Evolutionary conservation across 2,797 vertebrate species (phyloP).

Genomic region (Enteromius argenteus): DNA sequence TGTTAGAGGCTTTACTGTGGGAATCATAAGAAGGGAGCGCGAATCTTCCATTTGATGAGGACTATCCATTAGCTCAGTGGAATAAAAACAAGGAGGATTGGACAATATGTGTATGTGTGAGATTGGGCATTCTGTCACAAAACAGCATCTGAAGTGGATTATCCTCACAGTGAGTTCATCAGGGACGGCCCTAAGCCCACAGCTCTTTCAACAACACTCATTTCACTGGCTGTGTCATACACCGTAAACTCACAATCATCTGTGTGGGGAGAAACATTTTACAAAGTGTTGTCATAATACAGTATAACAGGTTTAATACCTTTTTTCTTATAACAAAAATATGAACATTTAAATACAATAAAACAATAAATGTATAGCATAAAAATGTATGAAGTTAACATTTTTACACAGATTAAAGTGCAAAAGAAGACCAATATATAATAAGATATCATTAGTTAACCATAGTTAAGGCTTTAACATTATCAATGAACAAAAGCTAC

Average conservation of each 20-base stretch:
- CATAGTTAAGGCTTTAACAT: too few species aligned
- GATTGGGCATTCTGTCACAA: conserved; percentile 37
- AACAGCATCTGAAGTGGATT: conserved; percentile 42
- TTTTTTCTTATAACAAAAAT: too few species aligned
- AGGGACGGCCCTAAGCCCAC: background rate
- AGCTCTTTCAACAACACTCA: conserved; percentile 4
- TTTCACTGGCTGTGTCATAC: background rate
- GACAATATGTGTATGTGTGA: conserved; percentile 28
- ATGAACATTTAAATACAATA: too few species aligned
- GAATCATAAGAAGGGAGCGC: conserved; percentile 33
- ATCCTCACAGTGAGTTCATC: conserved; percentile 29
- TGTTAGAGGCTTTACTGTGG: conserved; percentile 33
- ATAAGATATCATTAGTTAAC: too few species aligned
- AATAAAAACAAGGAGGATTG: conserved; percentile 47
- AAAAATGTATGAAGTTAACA: too few species aligned
- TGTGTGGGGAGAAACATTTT: background rate
- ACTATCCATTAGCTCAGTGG: conserved; percentile 49
- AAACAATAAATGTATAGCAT: too few species aligned
- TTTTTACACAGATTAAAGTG: too few species aligned
- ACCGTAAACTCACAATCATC: background rate
- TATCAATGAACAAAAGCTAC: too few species aligned
- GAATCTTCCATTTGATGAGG: conserved; percentile 28
- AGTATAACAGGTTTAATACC: too few species aligned
- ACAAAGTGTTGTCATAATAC: too few species aligned
- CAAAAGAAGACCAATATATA: too few species aligned